phyloP scores from a whole-genome alignment of 2,888 invertebrate species.

The Pristionchus maxplancki region DNA sequence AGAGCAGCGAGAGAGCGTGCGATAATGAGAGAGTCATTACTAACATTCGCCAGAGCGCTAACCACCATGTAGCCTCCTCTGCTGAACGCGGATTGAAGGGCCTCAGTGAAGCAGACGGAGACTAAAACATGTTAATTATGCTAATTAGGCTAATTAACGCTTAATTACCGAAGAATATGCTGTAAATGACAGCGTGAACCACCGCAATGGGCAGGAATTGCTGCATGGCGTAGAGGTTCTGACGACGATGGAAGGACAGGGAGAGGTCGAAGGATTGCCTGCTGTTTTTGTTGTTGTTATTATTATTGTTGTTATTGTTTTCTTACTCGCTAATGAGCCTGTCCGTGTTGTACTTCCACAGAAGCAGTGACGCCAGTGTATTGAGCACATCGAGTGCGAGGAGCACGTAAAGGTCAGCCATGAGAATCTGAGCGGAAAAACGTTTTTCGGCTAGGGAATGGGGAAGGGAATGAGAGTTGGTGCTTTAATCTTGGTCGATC shows the following conservation, averaged over 20 bases:
- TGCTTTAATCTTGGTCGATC: not conserved
- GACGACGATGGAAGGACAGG: not conserved
- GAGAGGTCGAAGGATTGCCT: not conserved
- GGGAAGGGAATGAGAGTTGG: too few relatives aligned
- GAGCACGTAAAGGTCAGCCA: not conserved
- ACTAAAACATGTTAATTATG: not conserved
- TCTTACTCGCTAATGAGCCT: not conserved
- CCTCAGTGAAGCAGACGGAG: not conserved
- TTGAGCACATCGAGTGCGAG: not conserved
- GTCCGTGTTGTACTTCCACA: not conserved
- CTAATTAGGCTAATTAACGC: not conserved
- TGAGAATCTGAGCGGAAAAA: not conserved
- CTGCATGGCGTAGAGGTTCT: constrained; percentile 13
- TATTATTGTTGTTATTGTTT: too few relatives aligned
- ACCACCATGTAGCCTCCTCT: not conserved
- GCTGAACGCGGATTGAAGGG: not conserved
- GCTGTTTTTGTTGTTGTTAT: too few relatives aligned
- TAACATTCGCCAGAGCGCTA: not conserved
- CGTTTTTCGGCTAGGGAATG: too few relatives aligned
- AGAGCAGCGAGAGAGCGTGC: too few relatives aligned
- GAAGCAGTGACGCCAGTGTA: not conserved
- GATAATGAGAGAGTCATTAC: too few relatives aligned
- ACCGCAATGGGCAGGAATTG: constrained; percentile 28
- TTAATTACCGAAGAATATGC: not conserved
- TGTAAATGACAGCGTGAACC: not conserved